Evolutionary conservation across 2,888 invertebrate genomes (phyloP), one percentile per base, ranked within the genome.

Genomic region (Drosophila limbata): DNA sequence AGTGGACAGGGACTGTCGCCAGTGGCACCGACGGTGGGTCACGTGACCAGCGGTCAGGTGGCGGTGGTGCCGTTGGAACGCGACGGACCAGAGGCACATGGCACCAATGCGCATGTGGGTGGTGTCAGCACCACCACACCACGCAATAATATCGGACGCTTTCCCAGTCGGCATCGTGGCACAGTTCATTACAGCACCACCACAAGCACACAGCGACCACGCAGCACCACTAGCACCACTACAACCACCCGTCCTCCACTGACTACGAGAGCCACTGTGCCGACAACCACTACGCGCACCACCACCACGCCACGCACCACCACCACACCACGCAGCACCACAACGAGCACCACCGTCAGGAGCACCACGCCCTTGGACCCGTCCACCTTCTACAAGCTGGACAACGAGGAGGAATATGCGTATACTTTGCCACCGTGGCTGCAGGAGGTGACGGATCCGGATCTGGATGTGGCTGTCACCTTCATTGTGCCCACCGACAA

Each of bases 391-490:
- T 90, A 81, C 45, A 80, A 73, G 44, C 77, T 92, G n/a, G 69
- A 68, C 0, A 77, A 81, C 13, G 91, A 88, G 55, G 82, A 84
- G 42, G 84, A 79, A 0, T 88, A 92, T 44, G 90, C 92, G 0
- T 88, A 89, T 37, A 90, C 91, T 0, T 52, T 92, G 45, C 92
- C 92, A 4, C 79, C 92, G 1, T 92, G 92, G 91, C 53, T 92
- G 37, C 86, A 88, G 35, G 92, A 88, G 47, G 83, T 90, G 0
- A 91, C 92, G 57, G 92, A 92, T 73, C 91, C 92, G 0, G 92
- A 92, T 25, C 63, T 92, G 21, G 92, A 92, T 69, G 90, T 91
- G 19, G 92, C 92, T 1, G 89, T 92, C 11, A 84, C 91, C 10
- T 92, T 87, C 39, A 81, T 88, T 13, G 84, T 91, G 47, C 92